phyloP scores from a whole-genome alignment of 2,888 invertebrate genomes.

The Quadroppia sp. region DNA sequence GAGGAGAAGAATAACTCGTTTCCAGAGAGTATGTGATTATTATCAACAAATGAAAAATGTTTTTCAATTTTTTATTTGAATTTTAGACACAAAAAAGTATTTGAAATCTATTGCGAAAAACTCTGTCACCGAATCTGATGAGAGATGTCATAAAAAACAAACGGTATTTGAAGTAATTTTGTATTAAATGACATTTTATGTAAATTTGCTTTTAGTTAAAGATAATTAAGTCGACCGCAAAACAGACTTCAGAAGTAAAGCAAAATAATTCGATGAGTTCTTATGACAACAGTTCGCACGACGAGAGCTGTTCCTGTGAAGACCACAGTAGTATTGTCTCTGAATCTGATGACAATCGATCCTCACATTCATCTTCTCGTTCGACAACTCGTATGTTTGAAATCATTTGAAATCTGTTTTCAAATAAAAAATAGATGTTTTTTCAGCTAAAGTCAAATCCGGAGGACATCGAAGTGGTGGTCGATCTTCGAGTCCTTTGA shows the following conservation, averaged over 20 bases:
- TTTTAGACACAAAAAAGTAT: background rate
- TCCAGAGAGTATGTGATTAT: background rate
- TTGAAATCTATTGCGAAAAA: conserved; percentile 7
- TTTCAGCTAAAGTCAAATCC: background rate
- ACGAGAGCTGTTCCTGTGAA: conserved; percentile 43
- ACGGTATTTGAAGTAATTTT: too few relatives aligned
- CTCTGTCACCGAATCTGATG: background rate
- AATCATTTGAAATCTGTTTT: background rate
- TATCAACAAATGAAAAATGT: background rate
- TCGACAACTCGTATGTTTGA: conserved; percentile 40
- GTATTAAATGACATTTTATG: background rate
- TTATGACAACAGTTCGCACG: conserved; percentile 33
- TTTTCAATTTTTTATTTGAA: background rate
- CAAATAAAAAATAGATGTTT: background rate
- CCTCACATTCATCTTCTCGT: conserved; percentile 35
- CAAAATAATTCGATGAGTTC: conserved; percentile 7
- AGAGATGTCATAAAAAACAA: background rate
- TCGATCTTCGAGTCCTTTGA: background rate
- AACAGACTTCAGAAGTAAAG: background rate
- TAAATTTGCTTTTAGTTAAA: background rate
- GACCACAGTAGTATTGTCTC: conserved; percentile 43
- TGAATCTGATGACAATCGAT: conserved; percentile 12
- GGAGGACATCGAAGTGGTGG: background rate
- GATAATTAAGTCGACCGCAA: conserved; percentile 13
- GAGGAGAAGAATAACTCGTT: background rate